Evolutionary conservation across 2,113 vertebrate genomes (phyloP).

Genomic region (Chamaea fasciata): DNA sequence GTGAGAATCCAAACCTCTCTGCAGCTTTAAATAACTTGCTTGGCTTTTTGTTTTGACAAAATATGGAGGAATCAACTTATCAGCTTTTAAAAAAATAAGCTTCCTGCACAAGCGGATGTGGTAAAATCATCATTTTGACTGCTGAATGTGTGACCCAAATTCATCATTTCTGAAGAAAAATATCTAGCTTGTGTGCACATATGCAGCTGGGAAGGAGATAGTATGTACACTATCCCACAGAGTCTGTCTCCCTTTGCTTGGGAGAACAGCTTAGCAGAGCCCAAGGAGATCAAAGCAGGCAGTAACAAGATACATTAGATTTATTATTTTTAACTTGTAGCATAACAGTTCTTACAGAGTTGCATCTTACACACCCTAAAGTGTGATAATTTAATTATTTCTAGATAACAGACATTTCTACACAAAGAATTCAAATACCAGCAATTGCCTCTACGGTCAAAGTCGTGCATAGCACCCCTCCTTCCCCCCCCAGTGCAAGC

Average conservation of each 20-base stretch:
- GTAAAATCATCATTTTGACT: background rate
- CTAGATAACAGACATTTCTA: background rate
- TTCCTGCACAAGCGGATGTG: constrained; percentile 3
- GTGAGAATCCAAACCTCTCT: background rate
- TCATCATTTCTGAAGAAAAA: background rate
- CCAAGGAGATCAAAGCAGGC: background rate
- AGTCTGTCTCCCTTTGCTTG: background rate
- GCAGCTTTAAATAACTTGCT: background rate
- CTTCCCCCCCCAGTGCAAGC: background rate
- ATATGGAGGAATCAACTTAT: background rate
- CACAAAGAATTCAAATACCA: background rate
- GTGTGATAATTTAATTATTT: background rate
- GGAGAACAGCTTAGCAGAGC: background rate
- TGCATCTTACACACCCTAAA: background rate
- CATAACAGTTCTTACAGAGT: background rate
- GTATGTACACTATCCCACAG: background rate
- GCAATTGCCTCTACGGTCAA: background rate
- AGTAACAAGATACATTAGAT: background rate
- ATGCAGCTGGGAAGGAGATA: background rate
- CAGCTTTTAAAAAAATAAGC: background rate
- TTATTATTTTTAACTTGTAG: background rate
- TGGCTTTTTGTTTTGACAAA: constrained; percentile 1
- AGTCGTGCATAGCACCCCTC: background rate
- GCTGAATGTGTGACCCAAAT: background rate
- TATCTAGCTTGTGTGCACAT: background rate